Evolutionary conservation across 2,888 invertebrate species (phyloP).

Genomic region (Marasmarcha lunaedactyla): DNA sequence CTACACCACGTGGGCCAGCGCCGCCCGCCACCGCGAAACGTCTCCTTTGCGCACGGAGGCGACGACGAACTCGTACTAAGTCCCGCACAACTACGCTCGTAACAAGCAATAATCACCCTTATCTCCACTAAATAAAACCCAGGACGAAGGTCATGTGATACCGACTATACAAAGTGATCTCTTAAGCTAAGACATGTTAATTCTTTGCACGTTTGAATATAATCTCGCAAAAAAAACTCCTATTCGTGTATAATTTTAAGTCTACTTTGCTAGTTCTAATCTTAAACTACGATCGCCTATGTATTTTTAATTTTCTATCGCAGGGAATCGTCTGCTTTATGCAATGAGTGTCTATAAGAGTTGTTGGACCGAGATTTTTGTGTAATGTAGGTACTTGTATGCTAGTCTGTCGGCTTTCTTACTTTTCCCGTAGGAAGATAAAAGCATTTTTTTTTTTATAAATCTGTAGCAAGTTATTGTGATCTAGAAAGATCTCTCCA

Average conservation of each 20-base stretch:
- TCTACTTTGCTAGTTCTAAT: constrained; percentile 33
- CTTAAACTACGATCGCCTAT: constrained; percentile 1
- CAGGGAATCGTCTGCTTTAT: neutral
- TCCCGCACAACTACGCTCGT: constrained; percentile 73
- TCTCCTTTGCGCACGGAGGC: constrained; percentile 59
- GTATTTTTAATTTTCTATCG: neutral
- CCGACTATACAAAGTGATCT: constrained; percentile 26
- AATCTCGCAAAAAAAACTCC: constrained; percentile 40
- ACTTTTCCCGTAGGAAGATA: constrained; percentile 28
- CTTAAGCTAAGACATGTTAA: constrained; percentile 37
- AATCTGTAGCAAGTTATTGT: constrained; percentile 48
- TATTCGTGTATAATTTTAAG: constrained; percentile 33
- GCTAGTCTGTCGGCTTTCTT: constrained; percentile 19
- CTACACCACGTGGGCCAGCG: neutral
- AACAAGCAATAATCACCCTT: constrained; percentile 22
- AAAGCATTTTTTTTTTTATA: constrained; percentile 31
- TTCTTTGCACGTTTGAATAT: constrained; percentile 60
- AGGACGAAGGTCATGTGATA: constrained; percentile 32
- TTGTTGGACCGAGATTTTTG: constrained; percentile 7
- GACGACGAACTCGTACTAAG: constrained; percentile 74
- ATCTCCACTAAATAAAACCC: constrained; percentile 13
- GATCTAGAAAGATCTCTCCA: constrained; percentile 56
- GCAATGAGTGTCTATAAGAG: constrained; percentile 5
- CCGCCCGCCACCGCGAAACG: constrained; percentile 52
- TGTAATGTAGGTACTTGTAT: neutral